These are phyloP conservation scores for Clarias batrachus DNA, from an alignment of 2,113 vertebrate genomes.

Conservation along the genomic window DNA sequence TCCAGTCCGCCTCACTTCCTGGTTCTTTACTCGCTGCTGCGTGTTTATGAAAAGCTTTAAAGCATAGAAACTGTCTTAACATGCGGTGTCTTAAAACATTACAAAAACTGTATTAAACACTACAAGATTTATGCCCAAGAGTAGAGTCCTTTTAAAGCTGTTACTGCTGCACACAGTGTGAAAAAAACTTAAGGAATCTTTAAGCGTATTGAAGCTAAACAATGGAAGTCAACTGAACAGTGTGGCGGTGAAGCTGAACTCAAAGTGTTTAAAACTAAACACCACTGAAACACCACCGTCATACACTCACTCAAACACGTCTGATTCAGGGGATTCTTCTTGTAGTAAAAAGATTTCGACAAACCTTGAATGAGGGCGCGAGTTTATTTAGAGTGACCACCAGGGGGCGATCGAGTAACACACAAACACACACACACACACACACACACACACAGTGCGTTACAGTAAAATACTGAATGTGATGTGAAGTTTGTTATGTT, in stretches of 20 bases:
- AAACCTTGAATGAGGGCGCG: not conserved
- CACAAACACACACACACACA: not conserved
- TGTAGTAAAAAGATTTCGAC: not conserved
- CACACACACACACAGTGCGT: not conserved
- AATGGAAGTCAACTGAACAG: not conserved
- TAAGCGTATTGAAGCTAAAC: not conserved
- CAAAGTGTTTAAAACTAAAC: not conserved
- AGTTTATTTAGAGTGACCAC: not conserved
- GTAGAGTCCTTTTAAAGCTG: too few relatives aligned
- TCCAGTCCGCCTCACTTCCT: conserved; percentile 57
- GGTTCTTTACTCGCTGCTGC: conserved; percentile 4
- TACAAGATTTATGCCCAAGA: too few relatives aligned
- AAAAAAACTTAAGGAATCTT: not conserved
- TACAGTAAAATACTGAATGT: not conserved
- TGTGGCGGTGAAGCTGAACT: not conserved
- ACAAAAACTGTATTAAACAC: not conserved
- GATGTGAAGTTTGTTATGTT: not conserved
- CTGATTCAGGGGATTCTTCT: too few relatives aligned
- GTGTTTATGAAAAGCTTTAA: not conserved
- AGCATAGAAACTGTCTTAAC: not conserved
- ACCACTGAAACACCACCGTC: not conserved
- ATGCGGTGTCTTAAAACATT: not conserved
- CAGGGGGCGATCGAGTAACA: not conserved
- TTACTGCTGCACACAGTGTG: not conserved
- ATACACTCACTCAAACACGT: too few relatives aligned